These are phyloP conservation scores for Troilus luridus DNA, from an alignment of 2,888 invertebrate genomes.

Conservation along the genomic window DNA sequence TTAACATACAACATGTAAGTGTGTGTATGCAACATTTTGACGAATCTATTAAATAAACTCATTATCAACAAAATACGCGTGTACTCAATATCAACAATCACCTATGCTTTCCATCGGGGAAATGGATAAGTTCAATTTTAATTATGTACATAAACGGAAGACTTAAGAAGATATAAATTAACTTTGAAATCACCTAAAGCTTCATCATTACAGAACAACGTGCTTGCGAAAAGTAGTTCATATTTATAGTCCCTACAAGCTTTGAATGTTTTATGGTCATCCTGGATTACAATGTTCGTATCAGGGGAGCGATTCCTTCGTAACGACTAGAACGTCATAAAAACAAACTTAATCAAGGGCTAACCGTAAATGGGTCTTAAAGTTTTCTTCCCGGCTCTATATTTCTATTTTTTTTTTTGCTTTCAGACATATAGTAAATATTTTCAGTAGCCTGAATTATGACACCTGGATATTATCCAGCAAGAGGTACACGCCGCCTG, in stretches of 20 bases:
- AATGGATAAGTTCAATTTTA: no score
- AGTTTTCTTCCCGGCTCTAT: neutral
- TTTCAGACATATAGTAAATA: neutral
- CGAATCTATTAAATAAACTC: no score
- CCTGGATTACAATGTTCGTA: neutral
- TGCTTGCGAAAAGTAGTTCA: neutral
- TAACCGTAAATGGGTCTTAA: neutral
- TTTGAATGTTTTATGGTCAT: neutral
- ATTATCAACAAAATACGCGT: no score
- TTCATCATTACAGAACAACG: neutral
- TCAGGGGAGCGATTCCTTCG: neutral
- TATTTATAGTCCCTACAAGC: neutral
- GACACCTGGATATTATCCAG: slow-evolving; percentile 15
- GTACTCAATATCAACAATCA: no score
- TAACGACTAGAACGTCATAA: neutral
- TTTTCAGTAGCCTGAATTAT: slow-evolving; percentile 27
- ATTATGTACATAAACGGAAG: no score
- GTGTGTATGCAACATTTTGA: no score
- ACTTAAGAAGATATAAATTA: no score
- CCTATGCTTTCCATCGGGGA: no score
- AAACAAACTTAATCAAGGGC: neutral
- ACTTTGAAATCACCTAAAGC: no score
- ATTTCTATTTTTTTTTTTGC: neutral
- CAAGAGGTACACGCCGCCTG: neutral
- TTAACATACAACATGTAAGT: no score